Evolutionary conservation across 2,797 vertebrate genomes (phyloP), one percentile per base, ranked within the genome.

Genomic region (Amazona ochrocephala): DNA sequence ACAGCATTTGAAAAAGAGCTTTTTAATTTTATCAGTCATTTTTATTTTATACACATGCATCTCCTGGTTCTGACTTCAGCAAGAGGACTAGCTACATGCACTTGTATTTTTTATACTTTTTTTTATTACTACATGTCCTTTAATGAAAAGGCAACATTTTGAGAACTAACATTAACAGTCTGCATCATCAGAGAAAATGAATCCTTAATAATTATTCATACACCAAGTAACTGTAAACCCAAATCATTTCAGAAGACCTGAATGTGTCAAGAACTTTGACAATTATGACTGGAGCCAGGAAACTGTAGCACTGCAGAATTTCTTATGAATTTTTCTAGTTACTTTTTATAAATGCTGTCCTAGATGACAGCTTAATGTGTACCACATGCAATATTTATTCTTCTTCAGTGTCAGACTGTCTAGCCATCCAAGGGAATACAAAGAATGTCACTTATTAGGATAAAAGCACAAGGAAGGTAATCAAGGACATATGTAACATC

Each of bases 361-460:
- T 98, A 97, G 98, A 98, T 99, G 99, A 99, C 99, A 99, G 99
- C 99, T 99, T 99, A 99, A 99, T 99, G 99, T 99, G 99, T 99
- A 99, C 99, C 99, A 99, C 99, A 99, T 99, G 99, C 99, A 99
- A 99, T 99, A 99, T 99, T 99, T 99, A 99, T 99, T 99, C 99
- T 99, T 99, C 98, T 99, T 98, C 98, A 99, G 99, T 99, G 99
- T 99, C 99, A 99, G 99, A 99, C 99, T 99, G 99, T 99, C 99
- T 98, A 99, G 99, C 99, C 99, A 98, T 99, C 99, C 99, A 97
- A 98, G 97, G 97, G 98, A 99, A 99, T 98, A 99, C 99, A 99
- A 99, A 99, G 99, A 99, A 99, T 99, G 99, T 99, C 99, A 99
- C 99, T 99, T 99, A 99, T 99, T 99, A 99, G 98, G 99, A 99